A percentile compares a stretch with the other conserved stretches of the same genome.
Evolutionary conservation across 2,888 invertebrate species (phyloP).

Genomic region (Escarpia spicata): DNA sequence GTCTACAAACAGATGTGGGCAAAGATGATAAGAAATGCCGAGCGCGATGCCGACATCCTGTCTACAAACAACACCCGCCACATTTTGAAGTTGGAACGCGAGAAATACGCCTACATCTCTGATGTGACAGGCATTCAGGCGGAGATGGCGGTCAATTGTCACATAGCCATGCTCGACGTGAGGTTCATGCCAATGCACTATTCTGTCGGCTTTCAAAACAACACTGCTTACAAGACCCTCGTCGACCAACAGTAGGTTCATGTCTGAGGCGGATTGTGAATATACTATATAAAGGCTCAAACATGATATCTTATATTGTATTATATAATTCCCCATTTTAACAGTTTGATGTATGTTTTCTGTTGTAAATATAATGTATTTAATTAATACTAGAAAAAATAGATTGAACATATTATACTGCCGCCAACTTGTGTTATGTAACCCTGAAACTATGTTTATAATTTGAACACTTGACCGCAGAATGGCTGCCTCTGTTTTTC

Average conservation of each 20-base stretch:
- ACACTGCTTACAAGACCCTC: slow-evolving; percentile 1
- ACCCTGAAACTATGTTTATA: too few species aligned
- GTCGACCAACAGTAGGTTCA: not conserved
- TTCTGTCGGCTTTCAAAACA: not conserved
- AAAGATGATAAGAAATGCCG: not conserved
- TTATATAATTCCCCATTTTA: too few species aligned
- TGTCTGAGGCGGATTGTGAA: not conserved
- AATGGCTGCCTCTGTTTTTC: too few species aligned
- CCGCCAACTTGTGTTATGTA: too few species aligned
- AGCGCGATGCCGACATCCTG: not conserved
- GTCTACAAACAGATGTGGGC: not conserved
- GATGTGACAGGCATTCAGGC: not conserved
- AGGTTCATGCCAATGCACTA: slow-evolving; percentile 17
- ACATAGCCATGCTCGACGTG: not conserved
- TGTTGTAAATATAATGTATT: too few species aligned
- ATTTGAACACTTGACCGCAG: too few species aligned
- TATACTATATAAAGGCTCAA: too few species aligned
- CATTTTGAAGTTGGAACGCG: not conserved
- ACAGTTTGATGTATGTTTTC: too few species aligned
- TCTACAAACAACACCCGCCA: not conserved
- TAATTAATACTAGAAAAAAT: too few species aligned
- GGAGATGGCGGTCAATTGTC: not conserved
- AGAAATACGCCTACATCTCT: not conserved
- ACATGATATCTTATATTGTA: too few species aligned
- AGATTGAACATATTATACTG: too few species aligned